These are phyloP conservation scores for Elymnias hypermnestra DNA, from an alignment of 1,140 invertebrate species.

Conservation along the genomic window DNA sequence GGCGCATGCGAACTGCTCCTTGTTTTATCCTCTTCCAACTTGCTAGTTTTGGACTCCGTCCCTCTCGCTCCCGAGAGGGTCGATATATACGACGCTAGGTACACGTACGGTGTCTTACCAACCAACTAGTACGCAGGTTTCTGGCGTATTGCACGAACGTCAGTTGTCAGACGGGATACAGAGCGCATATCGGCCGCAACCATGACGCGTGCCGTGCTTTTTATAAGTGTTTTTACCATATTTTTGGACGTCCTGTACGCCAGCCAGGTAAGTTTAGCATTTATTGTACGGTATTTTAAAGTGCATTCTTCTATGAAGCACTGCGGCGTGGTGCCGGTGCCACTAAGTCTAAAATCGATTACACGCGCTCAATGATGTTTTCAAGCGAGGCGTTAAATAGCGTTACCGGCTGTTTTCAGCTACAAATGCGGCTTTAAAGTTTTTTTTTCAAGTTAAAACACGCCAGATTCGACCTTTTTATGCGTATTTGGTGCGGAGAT, in stretches of 20 bases:
- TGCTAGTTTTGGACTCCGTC: conserved; percentile 17
- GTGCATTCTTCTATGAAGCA: conserved; percentile 5
- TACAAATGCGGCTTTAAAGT: conserved; percentile 55
- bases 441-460: conserved; percentile 39
- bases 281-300: conserved; percentile 22
- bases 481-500: conserved; percentile 22
- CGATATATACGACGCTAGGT: conserved; percentile 73
- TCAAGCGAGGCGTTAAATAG: conserved; percentile 55
- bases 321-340: conserved; percentile 30
- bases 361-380: conserved; percentile 55
- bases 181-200: conserved; percentile 61
- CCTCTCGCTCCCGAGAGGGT: conserved; percentile 58
- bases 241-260: conserved; percentile 68
- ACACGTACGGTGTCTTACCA: conserved; percentile 59
- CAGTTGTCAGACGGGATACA: conserved; percentile 39
- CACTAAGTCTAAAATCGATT: conserved; percentile 68
- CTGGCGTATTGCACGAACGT: conserved; percentile 58
- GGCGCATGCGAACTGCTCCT: conserved; percentile 56
- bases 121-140: conserved; percentile 65
- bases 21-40: conserved; percentile 35
- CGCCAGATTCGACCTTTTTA: conserved; percentile 27
- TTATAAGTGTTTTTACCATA: conserved; percentile 73
- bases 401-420: conserved; percentile 49
- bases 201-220: conserved; percentile 71
- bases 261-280: conserved; percentile 57